A percentile compares a stretch with the other conserved stretches of the same genome.
phyloP scores from a whole-genome alignment of 2,113 vertebrate species.

The Chloropsis cyanopogon region DNA sequence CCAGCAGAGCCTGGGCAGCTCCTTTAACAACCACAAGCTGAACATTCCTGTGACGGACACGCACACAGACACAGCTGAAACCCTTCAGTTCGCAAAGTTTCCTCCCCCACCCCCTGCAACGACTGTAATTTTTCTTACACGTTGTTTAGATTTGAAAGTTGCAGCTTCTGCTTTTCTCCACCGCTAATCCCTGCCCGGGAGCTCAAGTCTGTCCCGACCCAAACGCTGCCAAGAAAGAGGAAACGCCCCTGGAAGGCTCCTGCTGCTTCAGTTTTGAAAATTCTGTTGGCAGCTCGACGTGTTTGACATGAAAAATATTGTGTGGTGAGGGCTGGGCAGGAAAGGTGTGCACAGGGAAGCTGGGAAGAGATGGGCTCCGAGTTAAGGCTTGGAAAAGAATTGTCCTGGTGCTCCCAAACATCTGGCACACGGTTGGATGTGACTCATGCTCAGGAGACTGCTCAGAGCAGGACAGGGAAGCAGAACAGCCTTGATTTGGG shows the following conservation, averaged over 20 bases:
- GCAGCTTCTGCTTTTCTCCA: slow-evolving; percentile 46
- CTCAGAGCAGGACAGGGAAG: neutral
- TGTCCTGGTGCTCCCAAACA: neutral
- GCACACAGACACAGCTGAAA: neutral
- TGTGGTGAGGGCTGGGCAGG: neutral
- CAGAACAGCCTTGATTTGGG: neutral
- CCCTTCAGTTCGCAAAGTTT: neutral
- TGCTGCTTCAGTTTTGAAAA: neutral
- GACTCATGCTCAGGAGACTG: neutral
- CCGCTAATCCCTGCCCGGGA: neutral
- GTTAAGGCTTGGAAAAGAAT: neutral
- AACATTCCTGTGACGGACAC: neutral
- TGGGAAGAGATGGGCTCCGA: neutral
- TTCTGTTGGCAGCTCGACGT: fast-evolving
- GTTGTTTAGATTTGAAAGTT: neutral
- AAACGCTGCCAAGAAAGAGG: neutral
- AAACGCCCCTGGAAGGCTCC: neutral
- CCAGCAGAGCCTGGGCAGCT: neutral
- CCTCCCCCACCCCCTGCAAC: neutral
- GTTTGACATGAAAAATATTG: neutral
- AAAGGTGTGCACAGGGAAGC: neutral
- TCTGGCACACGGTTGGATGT: neutral
- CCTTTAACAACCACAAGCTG: neutral
- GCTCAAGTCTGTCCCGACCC: neutral
- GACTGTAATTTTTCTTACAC: neutral